A percentile compares a stretch with the other conserved stretches of the same genome.
These are phyloP conservation scores for Pristiophorus japonicus DNA, from an alignment of 2,113 vertebrate species.

Conservation along the genomic window DNA sequence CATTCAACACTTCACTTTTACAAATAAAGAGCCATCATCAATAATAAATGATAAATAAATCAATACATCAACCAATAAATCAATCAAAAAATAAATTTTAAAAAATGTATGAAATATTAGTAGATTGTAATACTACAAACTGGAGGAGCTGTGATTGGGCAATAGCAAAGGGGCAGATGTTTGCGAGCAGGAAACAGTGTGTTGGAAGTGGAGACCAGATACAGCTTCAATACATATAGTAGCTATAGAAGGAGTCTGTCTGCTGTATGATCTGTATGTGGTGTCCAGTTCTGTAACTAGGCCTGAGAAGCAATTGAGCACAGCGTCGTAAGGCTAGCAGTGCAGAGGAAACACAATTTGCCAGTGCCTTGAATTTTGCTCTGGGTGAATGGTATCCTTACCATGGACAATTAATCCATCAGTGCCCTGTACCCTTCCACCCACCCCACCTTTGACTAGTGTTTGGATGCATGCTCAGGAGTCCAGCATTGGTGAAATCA, in stretches of 20 bases:
- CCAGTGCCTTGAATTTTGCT: neutral
- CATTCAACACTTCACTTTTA: no score
- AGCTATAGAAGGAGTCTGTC: no score
- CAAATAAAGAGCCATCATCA: no score
- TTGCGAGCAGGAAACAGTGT: neutral
- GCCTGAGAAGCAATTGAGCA: neutral
- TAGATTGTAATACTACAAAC: neutral
- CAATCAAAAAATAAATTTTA: no score
- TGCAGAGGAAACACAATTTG: neutral
- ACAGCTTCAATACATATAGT: neutral
- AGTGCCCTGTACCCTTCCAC: neutral
- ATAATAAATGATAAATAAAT: no score
- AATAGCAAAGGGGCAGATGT: neutral
- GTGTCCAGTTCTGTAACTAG: neutral
- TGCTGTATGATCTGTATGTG: neutral
- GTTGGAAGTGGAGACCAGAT: neutral
- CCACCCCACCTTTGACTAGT: neutral
- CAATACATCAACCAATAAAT: no score
- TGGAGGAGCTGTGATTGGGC: neutral
- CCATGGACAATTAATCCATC: neutral
- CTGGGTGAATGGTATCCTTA: neutral
- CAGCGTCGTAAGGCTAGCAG: neutral
- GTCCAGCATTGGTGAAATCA: neutral
- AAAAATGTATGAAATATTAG: neutral
- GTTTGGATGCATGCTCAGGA: neutral